Conservation (phyloP, 2,888 invertebrate genomes). For the Myathropa florea region DNA sequence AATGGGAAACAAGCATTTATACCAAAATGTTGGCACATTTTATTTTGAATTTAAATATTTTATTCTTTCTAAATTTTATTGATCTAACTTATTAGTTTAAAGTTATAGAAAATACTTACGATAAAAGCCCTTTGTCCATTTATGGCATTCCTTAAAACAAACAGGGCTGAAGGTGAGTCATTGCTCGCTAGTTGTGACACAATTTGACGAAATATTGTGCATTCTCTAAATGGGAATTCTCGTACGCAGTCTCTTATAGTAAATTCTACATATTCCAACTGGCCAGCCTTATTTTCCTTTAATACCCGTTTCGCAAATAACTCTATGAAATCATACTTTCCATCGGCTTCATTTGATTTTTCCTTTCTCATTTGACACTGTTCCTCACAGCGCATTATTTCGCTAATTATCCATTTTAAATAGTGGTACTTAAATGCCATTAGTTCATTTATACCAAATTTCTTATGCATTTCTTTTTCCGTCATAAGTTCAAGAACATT, state of each 20-base stretch:
- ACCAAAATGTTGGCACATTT: too few relatives aligned
- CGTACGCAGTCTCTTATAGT: constrained; percentile 93
- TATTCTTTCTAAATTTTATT: too few relatives aligned
- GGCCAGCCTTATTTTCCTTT: constrained; percentile 87
- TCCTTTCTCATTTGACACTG: constrained; percentile 83
- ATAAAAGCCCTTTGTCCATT: constrained; percentile 93
- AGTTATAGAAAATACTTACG: constrained; percentile 73
- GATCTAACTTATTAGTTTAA: too few relatives aligned
- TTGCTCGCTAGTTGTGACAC: constrained; percentile 88
- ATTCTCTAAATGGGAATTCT: constrained; percentile 95
- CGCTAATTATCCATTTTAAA: constrained; percentile 87
- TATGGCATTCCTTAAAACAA: constrained; percentile 89
- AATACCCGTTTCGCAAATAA: constrained; percentile 88
- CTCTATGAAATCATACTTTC: constrained; percentile 85
- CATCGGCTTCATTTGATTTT: constrained; percentile 74
- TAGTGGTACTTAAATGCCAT: constrained; percentile 95
- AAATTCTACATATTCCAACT: constrained; percentile 85
- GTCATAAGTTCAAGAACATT: constrained; percentile 92
- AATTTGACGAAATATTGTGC: constrained; percentile 92
- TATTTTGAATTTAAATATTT: too few relatives aligned
- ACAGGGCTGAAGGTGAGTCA: constrained; percentile 86
- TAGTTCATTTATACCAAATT: constrained; percentile 92
- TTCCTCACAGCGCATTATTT: constrained; percentile 86
- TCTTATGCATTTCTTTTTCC: constrained; percentile 92
- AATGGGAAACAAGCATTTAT: too few relatives aligned